phyloP scores from a whole-genome alignment of 2,113 vertebrate species.

The Cheilinus undulatus region DNA sequence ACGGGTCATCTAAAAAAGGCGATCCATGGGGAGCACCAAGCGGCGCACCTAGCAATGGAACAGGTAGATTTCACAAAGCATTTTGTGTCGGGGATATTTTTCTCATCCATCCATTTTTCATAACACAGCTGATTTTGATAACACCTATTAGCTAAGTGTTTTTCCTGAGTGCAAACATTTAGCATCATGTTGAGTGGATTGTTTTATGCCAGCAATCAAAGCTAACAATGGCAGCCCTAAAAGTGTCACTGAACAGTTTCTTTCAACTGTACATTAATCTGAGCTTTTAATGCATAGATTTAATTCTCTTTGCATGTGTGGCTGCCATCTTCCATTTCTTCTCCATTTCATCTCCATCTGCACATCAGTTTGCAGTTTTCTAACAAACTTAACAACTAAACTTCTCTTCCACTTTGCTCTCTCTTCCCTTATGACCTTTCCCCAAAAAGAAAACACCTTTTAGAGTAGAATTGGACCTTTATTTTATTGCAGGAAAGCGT shows the following conservation, averaged over 20 bases:
- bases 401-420: constrained; percentile 68
- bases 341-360: constrained; percentile 38
- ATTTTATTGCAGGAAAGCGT: constrained; percentile 64
- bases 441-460: constrained; percentile 73
- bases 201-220: too few relatives aligned
- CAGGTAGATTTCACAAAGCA: constrained; percentile 31
- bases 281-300: too few relatives aligned
- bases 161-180: neutral
- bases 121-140: neutral
- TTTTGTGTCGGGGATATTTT: neutral
- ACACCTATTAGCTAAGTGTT: neutral
- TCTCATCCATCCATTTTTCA: constrained; percentile 23
- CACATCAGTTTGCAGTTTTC: constrained; percentile 8
- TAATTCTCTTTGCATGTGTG: too few relatives aligned
- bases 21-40: constrained; percentile 78
- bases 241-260: too few relatives aligned
- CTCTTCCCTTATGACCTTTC: constrained; percentile 57
- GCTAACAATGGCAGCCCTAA: too few relatives aligned
- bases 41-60: constrained; percentile 42
- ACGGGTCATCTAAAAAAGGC: constrained; percentile 55
- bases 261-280: neutral
- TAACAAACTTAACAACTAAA: constrained; percentile 61
- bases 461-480: constrained; percentile 73
- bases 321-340: neutral
- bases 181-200: neutral